phyloP scores from a whole-genome alignment of 2,888 invertebrate species.

The Venusia cambrica region DNA sequence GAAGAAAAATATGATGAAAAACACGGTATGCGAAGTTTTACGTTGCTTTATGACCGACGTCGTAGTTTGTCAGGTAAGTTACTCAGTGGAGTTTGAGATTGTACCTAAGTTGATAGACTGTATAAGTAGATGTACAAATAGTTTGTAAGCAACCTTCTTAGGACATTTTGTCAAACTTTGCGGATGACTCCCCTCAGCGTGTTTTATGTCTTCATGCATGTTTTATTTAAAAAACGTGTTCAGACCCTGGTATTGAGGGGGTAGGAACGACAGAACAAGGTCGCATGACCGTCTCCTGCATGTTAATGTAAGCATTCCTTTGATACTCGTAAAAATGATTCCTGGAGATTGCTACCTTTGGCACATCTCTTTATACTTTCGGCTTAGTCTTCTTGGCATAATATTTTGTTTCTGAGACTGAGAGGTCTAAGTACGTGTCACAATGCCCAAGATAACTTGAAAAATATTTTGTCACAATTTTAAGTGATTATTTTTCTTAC shows the following conservation, averaged over 20 bases:
- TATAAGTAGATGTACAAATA: constrained; percentile 10
- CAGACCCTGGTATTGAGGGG: constrained; percentile 46
- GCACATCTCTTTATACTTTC: constrained; percentile 5
- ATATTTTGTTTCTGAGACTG: too few species aligned
- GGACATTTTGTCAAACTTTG: constrained; percentile 24
- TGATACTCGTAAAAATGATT: constrained; percentile 73
- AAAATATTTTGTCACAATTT: too few species aligned
- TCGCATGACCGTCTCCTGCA: constrained; percentile 66
- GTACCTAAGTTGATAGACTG: constrained; percentile 24
- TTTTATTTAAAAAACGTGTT: constrained; percentile 42
- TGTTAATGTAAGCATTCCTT: constrained; percentile 71
- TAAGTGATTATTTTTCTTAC: too few species aligned
- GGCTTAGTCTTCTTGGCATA: too few species aligned
- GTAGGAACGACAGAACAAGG: constrained; percentile 57
- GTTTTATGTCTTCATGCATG: constrained; percentile 34
- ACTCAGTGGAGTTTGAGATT: constrained; percentile 20
- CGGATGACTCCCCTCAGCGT: constrained; percentile 26
- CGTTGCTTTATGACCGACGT: constrained; percentile 26
- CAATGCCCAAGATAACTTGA: too few species aligned
- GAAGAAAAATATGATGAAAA: constrained; percentile 25
- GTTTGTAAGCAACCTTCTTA: constrained; percentile 26
- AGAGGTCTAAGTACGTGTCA: too few species aligned
- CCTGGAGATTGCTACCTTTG: constrained; percentile 45
- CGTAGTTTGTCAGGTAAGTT: constrained; percentile 27
- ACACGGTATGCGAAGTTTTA: constrained; percentile 22